Evolutionary conservation across 2,113 vertebrate species (phyloP), one percentile per base, ranked within the genome.

Genomic region (Bothrops jararaca): DNA sequence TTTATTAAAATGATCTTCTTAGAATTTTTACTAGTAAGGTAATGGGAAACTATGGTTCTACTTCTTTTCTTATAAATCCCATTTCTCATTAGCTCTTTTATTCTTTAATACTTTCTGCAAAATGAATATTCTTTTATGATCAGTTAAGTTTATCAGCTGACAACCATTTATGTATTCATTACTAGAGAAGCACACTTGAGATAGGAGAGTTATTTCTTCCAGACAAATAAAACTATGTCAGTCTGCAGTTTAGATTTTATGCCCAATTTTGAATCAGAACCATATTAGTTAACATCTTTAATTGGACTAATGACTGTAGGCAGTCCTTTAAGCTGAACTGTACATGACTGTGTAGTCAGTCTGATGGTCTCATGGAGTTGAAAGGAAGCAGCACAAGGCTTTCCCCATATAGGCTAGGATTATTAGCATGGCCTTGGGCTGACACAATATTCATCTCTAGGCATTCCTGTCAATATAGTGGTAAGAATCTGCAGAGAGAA

Each of bases 121-220:
- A 94, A 91, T 86, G 94, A 97, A 96, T 97, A 97, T 96, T 96
- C 90, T 97, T 98, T 97, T 97, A 97, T 96, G 91, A 96, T 95
- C 93, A 96, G 56, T 95, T 97, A 96, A 85, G 94, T 97, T 98
- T 97, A 96, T 97, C 96, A 97, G 64, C 52, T 89, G 91, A 94
- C 90, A 96, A 80, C 3, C 95, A n/a, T 56, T 86, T 97, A 97
- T 97, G 97, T 80, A 42, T 95, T 94, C 52, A 69, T 95, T 97
- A 94, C 94, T 45, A 48, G 80, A 94, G 74, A 94, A 93, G 92
- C 96, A 80, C 90, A 74, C 92, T 94, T 96, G 94, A 97, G 90
- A 97, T 96, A 96, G 95, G 20, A 95, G 94, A 87, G 95, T 96
- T 95, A 90, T 95, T 97, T 93, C 91, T 95, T 80, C 89, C 52